Base-by-base conservation (phyloP, 2,888 invertebrate species). In the Watsonalla binaria region DNA sequence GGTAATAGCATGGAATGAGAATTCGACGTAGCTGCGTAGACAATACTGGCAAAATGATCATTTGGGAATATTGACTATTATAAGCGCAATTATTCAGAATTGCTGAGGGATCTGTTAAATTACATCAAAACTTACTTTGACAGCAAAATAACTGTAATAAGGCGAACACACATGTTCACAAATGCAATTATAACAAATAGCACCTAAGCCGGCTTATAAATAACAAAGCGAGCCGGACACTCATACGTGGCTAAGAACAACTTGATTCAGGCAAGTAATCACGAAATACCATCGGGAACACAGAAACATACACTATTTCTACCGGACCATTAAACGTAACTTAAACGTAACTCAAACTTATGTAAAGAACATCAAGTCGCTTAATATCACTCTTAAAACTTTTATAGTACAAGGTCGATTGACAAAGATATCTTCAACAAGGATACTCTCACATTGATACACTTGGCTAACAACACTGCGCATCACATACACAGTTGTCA, bases 341-440 rank as follows among this genome's bases (percentile, higher is more conserved):
- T 78, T 70, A 72, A 69, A 45, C 39, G 35, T 47, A 24, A 42
- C 71, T 68, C 62, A 61, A 77, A 75, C 74, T 72, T 11, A 11
- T 70, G 73, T 69, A 65, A 66, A 75, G 73, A 76, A 77, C 71
- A 63, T 67, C 66, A 67, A 64, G 63, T 64, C 66, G 61, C 63
- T 74, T 68, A 74, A 78, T 80, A 84, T 84, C 85, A 84, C 83
- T 83, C 79, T 78, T 73, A 77, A 80, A 82, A 81, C 67, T 66
- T 24, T 76, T 81, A 82, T 76, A 76, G 79, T 85, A 85, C 81
- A 84, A 76, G 76, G 73, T 76, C 70, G 72, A 81, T 78, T 80
- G 76, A 81, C 78, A 78, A 78, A 77, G 72, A 78, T 68, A 82
- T 74, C 68, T 71, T 80, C 79, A 85, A 85, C 84, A 83, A 79